Conservation (phyloP, 2,113 vertebrate genomes). For the Piaya cayana region DNA sequence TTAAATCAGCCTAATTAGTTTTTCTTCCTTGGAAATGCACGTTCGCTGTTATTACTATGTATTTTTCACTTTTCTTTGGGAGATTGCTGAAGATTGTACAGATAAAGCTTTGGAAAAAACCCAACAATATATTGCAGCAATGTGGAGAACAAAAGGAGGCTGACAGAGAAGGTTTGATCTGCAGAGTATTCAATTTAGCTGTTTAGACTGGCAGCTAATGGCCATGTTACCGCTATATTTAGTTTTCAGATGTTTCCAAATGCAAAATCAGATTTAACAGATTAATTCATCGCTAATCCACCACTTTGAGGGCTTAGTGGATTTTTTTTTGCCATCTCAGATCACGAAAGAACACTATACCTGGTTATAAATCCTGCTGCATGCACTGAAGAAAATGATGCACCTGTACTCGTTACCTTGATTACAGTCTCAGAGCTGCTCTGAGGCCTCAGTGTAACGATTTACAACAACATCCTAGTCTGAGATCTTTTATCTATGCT, state of each 20-base stretch:
- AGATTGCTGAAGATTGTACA: neutral
- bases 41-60: neutral
- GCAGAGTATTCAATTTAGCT: neutral
- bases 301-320: neutral
- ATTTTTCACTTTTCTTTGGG: neutral
- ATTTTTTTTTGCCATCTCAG: neutral
- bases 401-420: neutral
- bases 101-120: neutral
- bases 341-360: neutral
- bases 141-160: neutral
- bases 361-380: neutral
- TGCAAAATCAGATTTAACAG: neutral
- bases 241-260: neutral
- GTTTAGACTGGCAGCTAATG: neutral
- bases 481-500: neutral
- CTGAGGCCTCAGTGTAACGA: neutral
- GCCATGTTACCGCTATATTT: neutral
- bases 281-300: neutral
- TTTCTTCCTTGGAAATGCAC: conserved; percentile 24
- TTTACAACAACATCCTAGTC: neutral
- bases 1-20: conserved; percentile 61
- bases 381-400: neutral
- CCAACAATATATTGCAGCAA: neutral
- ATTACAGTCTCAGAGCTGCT: neutral
- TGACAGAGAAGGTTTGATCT: neutral